phyloP scores from a whole-genome alignment of 2,113 vertebrate species.

The Eleginops maclovinus region DNA sequence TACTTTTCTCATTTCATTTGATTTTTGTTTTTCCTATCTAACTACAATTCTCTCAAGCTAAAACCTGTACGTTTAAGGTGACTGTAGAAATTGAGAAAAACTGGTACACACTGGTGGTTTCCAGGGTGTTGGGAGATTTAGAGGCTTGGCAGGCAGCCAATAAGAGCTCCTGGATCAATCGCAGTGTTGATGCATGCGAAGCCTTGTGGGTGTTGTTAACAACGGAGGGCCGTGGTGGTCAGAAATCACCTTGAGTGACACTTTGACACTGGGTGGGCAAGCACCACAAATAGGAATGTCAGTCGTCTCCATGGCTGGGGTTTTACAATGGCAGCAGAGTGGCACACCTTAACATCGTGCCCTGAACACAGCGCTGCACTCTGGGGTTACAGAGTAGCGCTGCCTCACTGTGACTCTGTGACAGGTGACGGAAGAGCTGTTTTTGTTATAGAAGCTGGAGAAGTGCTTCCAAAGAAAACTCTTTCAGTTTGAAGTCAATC shows the following conservation, averaged over 20 bases:
- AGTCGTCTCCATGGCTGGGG: constrained; percentile 67
- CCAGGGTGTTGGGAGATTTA: constrained; percentile 85
- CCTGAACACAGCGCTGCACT: constrained; percentile 46
- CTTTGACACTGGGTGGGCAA: constrained; percentile 84
- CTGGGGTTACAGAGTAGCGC: constrained; percentile 51
- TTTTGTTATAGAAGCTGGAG: constrained; percentile 29
- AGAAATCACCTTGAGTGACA: constrained; percentile 89
- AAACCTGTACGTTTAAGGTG: constrained; percentile 46
- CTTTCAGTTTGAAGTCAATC: constrained; percentile 35
- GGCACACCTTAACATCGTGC: constrained; percentile 58
- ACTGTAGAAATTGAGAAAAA: constrained; percentile 70
- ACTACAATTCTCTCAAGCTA: constrained; percentile 40
- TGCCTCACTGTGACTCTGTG: constrained; percentile 44
- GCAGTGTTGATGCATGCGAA: constrained; percentile 78
- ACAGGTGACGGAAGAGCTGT: constrained; percentile 56
- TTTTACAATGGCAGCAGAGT: constrained; percentile 66
- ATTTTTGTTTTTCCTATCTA: constrained; percentile 32
- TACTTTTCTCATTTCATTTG: constrained; percentile 63
- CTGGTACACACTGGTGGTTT: constrained; percentile 74
- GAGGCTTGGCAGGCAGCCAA: constrained; percentile 83
- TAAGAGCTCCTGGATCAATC: constrained; percentile 85
- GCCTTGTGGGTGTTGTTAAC: constrained; percentile 85
- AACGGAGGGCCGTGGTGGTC: constrained; percentile 80
- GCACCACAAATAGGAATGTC: constrained; percentile 83
- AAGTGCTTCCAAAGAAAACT: constrained; percentile 36